A percentile compares a stretch with the other conserved stretches of the same genome.
Conservation (phyloP, 2,888 invertebrate species). For the Pollenia labialis region DNA sequence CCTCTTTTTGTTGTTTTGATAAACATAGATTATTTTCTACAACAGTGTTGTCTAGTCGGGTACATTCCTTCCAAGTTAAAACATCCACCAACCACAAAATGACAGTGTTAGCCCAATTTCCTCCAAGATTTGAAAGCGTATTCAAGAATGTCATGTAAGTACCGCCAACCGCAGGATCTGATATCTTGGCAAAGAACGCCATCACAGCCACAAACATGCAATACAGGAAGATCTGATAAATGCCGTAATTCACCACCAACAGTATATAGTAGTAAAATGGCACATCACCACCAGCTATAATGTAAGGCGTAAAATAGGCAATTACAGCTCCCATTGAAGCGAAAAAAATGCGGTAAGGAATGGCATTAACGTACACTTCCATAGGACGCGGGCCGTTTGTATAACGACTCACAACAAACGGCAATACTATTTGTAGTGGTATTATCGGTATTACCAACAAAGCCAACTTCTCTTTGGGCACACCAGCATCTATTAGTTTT, state of each 20-base stretch:
- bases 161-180: slow-evolving; percentile 98
- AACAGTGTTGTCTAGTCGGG: slow-evolving; percentile 85
- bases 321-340: slow-evolving; percentile 92
- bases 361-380: slow-evolving; percentile 93
- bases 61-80: slow-evolving; percentile 91
- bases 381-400: slow-evolving; percentile 95
- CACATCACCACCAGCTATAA: slow-evolving; percentile 86
- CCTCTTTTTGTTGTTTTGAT: slow-evolving; percentile 87
- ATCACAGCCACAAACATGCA: slow-evolving; percentile 99
- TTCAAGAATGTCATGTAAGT: slow-evolving; percentile 99
- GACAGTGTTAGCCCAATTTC: slow-evolving; percentile 97
- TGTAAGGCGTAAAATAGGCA: slow-evolving; percentile 92
- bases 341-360: slow-evolving; percentile 93
- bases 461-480: slow-evolving; percentile 97
- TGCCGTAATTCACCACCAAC: slow-evolving; percentile 91
- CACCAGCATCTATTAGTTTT: slow-evolving; percentile 97
- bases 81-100: slow-evolving; percentile 96
- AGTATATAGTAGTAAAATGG: slow-evolving; percentile 91
- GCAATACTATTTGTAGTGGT: slow-evolving; percentile 96
- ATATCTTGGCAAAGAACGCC: slow-evolving; percentile 98
- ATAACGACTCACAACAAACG: slow-evolving; percentile 90
- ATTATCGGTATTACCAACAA: slow-evolving; percentile 96
- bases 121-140: slow-evolving; percentile 98
- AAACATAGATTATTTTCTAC: slow-evolving; percentile 85
- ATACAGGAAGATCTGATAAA: slow-evolving; percentile 97